A percentile compares a stretch with the other conserved stretches of the same genome.
phyloP scores from a whole-genome alignment of 2,113 vertebrate genomes.

The Bos taurus region DNA sequence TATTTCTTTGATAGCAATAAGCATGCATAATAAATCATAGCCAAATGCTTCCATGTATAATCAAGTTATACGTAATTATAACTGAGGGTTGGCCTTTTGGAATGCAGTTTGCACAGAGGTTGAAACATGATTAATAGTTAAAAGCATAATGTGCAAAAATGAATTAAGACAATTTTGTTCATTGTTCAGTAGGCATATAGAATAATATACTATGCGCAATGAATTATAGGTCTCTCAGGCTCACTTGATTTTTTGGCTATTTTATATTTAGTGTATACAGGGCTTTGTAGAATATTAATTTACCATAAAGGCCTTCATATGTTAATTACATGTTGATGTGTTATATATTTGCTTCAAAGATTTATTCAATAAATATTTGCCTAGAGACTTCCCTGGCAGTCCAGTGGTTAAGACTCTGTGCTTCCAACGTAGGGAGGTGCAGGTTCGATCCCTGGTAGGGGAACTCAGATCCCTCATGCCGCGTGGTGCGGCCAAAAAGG shows the following conservation, averaged over 20 bases:
- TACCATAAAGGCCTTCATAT: constrained; percentile 63
- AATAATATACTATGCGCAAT: constrained; percentile 67
- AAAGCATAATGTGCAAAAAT: constrained; percentile 66
- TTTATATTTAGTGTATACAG: constrained; percentile 77
- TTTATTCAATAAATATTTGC: constrained; percentile 64
- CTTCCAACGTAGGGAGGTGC: not conserved
- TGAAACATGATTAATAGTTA: constrained; percentile 66
- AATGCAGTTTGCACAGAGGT: constrained; percentile 80
- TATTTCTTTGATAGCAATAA: constrained; percentile 97
- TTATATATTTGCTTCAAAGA: constrained; percentile 64
- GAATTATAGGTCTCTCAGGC: constrained; percentile 59
- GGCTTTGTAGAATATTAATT: constrained; percentile 73
- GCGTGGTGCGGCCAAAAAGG: not conserved
- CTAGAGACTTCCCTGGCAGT: not conserved
- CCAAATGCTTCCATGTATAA: constrained; percentile 88
- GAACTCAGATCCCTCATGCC: not conserved
- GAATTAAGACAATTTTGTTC: constrained; percentile 73
- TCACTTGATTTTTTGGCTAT: constrained; percentile 63
- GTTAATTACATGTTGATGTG: constrained; percentile 54
- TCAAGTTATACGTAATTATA: constrained; percentile 82
- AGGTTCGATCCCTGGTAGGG: not conserved
- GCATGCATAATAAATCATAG: constrained; percentile 91
- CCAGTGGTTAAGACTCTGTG: not conserved
- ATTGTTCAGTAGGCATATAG: constrained; percentile 46
- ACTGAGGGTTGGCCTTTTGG: constrained; percentile 81